Evolutionary conservation across 30 jellyfish, hydroid and myxozoan genomes (phyloP), one percentile per base, ranked within the genome.

Genomic region (Hydractinia symbiolongicarpus): DNA sequence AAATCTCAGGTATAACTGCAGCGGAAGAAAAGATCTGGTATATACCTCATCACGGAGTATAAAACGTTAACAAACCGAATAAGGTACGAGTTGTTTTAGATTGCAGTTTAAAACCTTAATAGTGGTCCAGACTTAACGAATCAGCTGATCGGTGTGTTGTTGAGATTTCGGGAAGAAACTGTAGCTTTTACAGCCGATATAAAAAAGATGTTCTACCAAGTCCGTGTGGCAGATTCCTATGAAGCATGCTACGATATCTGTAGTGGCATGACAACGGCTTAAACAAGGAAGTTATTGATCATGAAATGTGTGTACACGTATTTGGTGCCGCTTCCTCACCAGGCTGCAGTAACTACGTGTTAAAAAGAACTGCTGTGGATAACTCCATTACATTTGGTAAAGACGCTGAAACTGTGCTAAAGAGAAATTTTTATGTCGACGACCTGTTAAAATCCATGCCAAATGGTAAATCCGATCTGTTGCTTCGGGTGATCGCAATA

Each of bases 191-290:
- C 67, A 8, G 86, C 80, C 21, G 88, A 57, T 76, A 61, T 76
- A 40, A 76, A 83, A 66, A 44, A 66, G 53, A 83, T 76, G 88
- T 76, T 83, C 76, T 73, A 76, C 88, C 90, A 67, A n/a, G 90
- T 82, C 6, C 30, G 62, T 11, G 86, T 82, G 14, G 73, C 83
- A 14, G 53, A 53, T 10, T 30, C 56, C 1, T 4, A 79, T 10
- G 67, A 60, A 13, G 66, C 81, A 44, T 57, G 11, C 86, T 57
- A 14, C 44, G 86, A 60, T 79, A 11, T 64, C 84, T 79, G 17
- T 79, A 72, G 86, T 62, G 73, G 49, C 62, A 4, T 14, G 86
- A 79, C 50, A 55, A 54, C 67, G 69, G 2, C 13, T 16, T 60
- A 14, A 44, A 14, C 54, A 49, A 60, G 66, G 62, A 40, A 53